Evolutionary conservation across 2,113 vertebrate species (phyloP), one percentile per base, ranked within the genome.

Genomic region (Orthonyx spaldingii): DNA sequence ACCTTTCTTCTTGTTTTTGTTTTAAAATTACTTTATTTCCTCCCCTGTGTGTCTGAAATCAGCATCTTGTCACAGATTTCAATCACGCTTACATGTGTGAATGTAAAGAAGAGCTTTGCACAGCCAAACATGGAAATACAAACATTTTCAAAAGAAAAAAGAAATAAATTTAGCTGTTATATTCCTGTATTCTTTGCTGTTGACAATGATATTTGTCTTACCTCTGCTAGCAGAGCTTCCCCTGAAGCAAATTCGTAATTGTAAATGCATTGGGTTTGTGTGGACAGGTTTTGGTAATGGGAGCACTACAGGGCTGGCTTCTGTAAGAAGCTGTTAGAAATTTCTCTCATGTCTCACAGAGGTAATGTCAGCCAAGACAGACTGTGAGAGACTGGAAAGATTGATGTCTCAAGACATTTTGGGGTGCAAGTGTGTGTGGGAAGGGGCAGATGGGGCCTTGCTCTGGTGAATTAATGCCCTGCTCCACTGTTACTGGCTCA

Each of bases 31-130:
- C 41, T 85, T 24, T 23, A 79, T 85, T 91, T 79, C 55, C 66
- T 94, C 42, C 50, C 11, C 33, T 66, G 6, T 61, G 42, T 68
- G 23, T 59, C 66, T 96, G 82, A 91, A 91, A 94, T 88, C 74
- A 72, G 4, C 11, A 3, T 82, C 83, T 91, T 91, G 84, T 91
- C 87, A 91, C 68, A 85, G 49, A 63, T 93, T 94, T 94, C 91
- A 90, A 59, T 85, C 87, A 91, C 10, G 1, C 42, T 80, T 74
- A 57, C 26, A 17, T 44, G 23, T 61, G 46, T 53, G 61, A 94
- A 64, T 0, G 2, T 69, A 90, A 94, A 71, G 44, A 71, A 42
- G 52, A 87, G 19, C 39, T 91, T 89, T 89, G 35, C 50, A 60
- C 37, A 92, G 56, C 6, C 52, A 80, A 70, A 84, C 15, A 37